These are phyloP conservation scores for Nipponia nippon DNA, from an alignment of 2,113 vertebrate species.

Conservation along the genomic window DNA sequence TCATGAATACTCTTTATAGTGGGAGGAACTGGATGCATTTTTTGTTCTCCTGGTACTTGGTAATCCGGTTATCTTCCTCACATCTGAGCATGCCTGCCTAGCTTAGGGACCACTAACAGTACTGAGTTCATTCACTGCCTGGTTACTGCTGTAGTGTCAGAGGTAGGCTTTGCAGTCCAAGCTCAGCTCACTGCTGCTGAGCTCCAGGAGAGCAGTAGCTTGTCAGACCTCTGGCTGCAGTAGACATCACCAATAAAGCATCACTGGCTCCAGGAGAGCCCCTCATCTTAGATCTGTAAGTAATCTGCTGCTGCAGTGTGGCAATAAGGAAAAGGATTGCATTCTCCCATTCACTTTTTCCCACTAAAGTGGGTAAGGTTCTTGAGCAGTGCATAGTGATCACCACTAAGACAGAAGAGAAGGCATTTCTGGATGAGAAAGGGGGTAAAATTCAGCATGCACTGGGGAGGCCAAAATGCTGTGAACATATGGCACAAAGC, in stretches of 20 bases:
- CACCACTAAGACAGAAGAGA: not conserved
- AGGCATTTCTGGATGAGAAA: not conserved
- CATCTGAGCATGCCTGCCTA: not conserved
- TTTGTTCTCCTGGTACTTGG: not conserved
- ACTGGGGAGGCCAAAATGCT: not conserved
- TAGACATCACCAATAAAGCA: not conserved
- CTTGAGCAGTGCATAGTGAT: not conserved
- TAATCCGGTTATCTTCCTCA: not conserved
- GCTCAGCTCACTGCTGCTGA: not conserved
- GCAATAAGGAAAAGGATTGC: not conserved
- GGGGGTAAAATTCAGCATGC: not conserved
- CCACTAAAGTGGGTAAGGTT: not conserved
- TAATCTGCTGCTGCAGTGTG: not conserved
- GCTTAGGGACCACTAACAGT: not conserved
- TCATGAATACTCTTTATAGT: not conserved
- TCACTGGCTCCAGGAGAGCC: not conserved
- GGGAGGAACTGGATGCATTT: not conserved
- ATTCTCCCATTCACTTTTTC: not conserved
- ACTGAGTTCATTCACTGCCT: not conserved
- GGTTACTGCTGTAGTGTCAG: not conserved
- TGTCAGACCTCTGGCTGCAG: not conserved
- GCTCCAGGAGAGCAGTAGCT: not conserved
- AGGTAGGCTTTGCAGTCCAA: not conserved
- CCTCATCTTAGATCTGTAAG: not conserved
- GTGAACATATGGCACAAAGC: not conserved